phyloP scores from a whole-genome alignment of 2,888 invertebrate species.

The Cosmia trapezina region DNA sequence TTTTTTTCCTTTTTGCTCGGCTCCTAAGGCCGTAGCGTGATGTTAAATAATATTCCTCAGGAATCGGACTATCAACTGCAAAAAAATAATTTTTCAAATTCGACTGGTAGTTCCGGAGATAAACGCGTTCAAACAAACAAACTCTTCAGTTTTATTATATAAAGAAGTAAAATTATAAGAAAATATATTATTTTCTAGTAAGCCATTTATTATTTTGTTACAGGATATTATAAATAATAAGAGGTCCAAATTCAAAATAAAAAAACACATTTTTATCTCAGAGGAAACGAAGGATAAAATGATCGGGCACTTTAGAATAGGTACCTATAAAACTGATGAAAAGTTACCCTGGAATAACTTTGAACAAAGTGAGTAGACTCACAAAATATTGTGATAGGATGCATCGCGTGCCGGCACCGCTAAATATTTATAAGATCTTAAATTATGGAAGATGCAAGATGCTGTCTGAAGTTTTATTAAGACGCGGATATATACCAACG shows the following conservation, averaged over 20 bases:
- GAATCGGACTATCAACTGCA: too few relatives aligned
- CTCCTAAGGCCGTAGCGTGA: too few relatives aligned
- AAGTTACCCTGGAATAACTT: slow-evolving; percentile 40
- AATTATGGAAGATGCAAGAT: slow-evolving; percentile 44
- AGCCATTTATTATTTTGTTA: background rate
- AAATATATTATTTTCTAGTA: background rate
- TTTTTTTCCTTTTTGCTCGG: too few relatives aligned
- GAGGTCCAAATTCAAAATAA: background rate
- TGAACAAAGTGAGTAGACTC: slow-evolving; percentile 28
- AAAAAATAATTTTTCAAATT: too few relatives aligned
- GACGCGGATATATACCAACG: too few relatives aligned
- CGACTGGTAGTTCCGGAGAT: too few relatives aligned
- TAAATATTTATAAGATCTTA: slow-evolving; percentile 58
- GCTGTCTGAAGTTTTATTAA: slow-evolving; percentile 35
- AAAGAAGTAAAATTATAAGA: too few relatives aligned
- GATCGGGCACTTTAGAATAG: background rate
- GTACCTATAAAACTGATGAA: slow-evolving; percentile 26
- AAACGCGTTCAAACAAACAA: too few relatives aligned
- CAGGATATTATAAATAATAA: too few relatives aligned
- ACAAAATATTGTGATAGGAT: slow-evolving; percentile 49
- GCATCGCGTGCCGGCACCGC: slow-evolving; percentile 29
- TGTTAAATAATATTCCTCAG: too few relatives aligned
- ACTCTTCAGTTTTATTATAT: too few relatives aligned
- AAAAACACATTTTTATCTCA: background rate
- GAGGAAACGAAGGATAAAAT: background rate